These are phyloP conservation scores for Pristionchus japonicus DNA, from an alignment of 2,888 invertebrate species.

Conservation along the genomic window DNA sequence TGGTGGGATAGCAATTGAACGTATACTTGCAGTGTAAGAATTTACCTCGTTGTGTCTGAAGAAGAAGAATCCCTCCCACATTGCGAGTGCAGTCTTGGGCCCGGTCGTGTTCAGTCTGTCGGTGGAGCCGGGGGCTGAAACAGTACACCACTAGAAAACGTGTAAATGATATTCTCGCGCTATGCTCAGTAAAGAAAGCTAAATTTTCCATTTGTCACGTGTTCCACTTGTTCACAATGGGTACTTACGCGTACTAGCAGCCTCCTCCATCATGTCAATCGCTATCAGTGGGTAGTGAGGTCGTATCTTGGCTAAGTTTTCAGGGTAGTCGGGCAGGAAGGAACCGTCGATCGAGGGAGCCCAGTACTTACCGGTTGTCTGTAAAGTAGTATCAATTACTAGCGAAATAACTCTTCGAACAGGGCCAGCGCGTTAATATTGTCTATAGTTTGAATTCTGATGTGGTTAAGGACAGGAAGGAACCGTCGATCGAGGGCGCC, in stretches of 20 bases:
- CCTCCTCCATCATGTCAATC: constrained; percentile 7
- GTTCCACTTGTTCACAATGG: background rate
- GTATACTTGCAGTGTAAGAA: no score
- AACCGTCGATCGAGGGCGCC: no score
- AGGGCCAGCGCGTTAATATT: no score
- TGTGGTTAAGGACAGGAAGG: no score
- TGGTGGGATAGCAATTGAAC: no score
- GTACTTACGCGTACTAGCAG: background rate
- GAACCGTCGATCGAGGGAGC: background rate
- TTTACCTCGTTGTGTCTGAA: no score
- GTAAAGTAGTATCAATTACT: no score
- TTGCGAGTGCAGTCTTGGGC: background rate
- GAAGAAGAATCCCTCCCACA: background rate
- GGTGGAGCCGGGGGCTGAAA: background rate
- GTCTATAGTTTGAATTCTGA: no score
- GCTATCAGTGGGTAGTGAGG: background rate
- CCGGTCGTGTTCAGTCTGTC: background rate
- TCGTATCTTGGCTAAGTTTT: background rate
- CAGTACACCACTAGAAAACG: no score
- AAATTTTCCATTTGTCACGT: background rate
- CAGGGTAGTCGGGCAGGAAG: constrained; percentile 6
- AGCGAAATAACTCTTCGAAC: no score
- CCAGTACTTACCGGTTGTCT: constrained; percentile 6
- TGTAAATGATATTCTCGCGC: no score
- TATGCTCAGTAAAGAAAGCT: background rate